phyloP scores from a whole-genome alignment of 30 jellyfish, hydroid and myxozoan genomes.

The Rhopilema esculentum region DNA sequence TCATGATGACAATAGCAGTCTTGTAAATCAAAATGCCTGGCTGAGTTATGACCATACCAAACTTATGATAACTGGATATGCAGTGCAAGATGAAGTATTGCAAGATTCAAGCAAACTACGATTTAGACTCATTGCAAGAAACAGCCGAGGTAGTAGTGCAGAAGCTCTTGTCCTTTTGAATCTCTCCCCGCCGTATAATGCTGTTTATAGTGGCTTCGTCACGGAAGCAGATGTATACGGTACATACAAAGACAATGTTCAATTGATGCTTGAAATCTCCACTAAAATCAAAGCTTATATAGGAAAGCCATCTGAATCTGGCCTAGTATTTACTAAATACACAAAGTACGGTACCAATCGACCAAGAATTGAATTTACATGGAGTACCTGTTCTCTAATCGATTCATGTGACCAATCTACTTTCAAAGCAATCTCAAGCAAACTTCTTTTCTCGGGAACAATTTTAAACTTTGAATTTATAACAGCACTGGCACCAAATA shows the following conservation, averaged over 20 bases:
- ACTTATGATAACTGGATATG: conserved; percentile 27
- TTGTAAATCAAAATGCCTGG: conserved; percentile 34
- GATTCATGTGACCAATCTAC: conserved; percentile 71
- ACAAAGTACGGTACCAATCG: background rate
- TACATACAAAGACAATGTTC: conserved; percentile 3
- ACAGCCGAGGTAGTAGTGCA: conserved; percentile 46
- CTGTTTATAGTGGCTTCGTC: conserved; percentile 2
- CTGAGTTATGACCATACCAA: conserved; percentile 19
- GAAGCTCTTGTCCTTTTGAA: conserved; percentile 8
- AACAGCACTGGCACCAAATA: conserved; percentile 66
- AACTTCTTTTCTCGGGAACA: conserved; percentile 63
- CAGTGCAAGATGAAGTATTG: conserved; percentile 5
- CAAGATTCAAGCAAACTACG: background rate
- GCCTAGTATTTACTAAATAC: conserved; percentile 41
- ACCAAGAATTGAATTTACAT: conserved; percentile 56
- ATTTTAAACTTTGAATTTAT: conserved; percentile 45
- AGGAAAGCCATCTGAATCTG: conserved; percentile 2
- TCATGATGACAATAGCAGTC: conserved; percentile 10
- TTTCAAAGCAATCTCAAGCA: conserved; percentile 34
- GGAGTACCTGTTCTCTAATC: conserved; percentile 81
- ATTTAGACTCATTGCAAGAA: conserved; percentile 35
- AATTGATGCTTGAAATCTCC: conserved; percentile 13
- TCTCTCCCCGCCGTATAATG: background rate
- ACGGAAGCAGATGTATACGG: conserved; percentile 46
- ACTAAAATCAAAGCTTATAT: conserved; percentile 17